Percentiles rank a stretch among this genome's conserved stretches.
Evolutionary conservation across 1,140 invertebrate genomes (phyloP).

Genomic region (Sitobion miscanthi): DNA sequence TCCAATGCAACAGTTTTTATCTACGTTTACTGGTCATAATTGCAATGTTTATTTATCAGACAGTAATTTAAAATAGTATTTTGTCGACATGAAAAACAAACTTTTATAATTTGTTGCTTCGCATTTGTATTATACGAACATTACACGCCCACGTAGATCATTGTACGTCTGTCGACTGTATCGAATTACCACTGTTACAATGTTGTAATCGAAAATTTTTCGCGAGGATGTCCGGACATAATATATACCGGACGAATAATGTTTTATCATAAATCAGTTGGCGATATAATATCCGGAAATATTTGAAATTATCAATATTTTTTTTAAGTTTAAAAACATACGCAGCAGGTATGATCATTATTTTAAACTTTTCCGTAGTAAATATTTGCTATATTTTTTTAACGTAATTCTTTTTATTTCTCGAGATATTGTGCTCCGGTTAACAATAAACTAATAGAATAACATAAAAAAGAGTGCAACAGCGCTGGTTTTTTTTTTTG

Average conservation of each 20-base stretch:
- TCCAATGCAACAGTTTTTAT: too few species aligned
- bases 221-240: background rate
- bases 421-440: background rate
- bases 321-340: background rate
- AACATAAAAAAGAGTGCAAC: background rate
- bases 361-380: background rate
- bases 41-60: too few species aligned
- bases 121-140: too few species aligned
- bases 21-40: too few species aligned
- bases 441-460: background rate
- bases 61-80: too few species aligned
- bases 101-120: too few species aligned
- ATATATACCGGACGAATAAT: background rate
- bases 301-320: background rate
- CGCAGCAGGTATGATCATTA: too few species aligned
- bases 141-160: background rate
- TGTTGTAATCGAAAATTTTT: background rate
- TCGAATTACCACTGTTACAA: background rate
- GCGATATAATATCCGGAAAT: background rate
- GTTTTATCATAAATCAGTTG: background rate
- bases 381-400: background rate
- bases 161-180: background rate
- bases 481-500: background rate
- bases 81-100: too few species aligned
- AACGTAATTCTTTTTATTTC: background rate